phyloP scores from a whole-genome alignment of 2,113 vertebrate species.

The Trematomus loennbergii region DNA sequence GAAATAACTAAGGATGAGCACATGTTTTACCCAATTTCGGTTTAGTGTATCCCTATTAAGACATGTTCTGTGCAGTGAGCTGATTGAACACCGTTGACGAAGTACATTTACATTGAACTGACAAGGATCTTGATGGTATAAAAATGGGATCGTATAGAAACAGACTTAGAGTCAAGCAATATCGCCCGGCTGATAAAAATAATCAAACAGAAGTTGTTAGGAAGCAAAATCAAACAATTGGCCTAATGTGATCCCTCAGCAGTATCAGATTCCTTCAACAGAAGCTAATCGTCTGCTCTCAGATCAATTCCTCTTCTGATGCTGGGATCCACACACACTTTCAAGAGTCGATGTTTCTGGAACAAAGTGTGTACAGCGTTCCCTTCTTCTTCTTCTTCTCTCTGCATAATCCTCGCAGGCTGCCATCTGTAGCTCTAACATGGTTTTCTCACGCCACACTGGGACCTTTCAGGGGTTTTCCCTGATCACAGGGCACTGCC shows the following conservation, averaged over 20 bases:
- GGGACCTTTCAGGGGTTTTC: slow-evolving; percentile 68
- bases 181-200: too few species aligned
- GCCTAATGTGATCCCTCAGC: neutral
- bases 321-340: slow-evolving; percentile 1
- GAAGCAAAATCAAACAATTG: too few species aligned
- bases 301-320: slow-evolving; percentile 23
- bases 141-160: too few species aligned
- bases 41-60: too few species aligned
- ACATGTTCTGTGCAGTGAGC: too few species aligned
- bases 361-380: slow-evolving; percentile 2
- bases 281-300: slow-evolving; percentile 17
- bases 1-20: too few species aligned
- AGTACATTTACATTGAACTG: too few species aligned
- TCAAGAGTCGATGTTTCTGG: slow-evolving; percentile 7
- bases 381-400: slow-evolving; percentile 33
- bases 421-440: slow-evolving; percentile 54
- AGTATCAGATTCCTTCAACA: neutral
- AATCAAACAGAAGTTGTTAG: neutral
- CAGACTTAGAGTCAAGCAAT: too few species aligned
- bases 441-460: slow-evolving; percentile 74
- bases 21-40: too few species aligned
- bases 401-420: slow-evolving; percentile 39
- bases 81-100: too few species aligned
- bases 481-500: slow-evolving; percentile 49
- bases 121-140: too few species aligned